These are phyloP conservation scores for Drosophila robusta DNA, from an alignment of 2,888 invertebrate genomes.

Conservation along the genomic window DNA sequence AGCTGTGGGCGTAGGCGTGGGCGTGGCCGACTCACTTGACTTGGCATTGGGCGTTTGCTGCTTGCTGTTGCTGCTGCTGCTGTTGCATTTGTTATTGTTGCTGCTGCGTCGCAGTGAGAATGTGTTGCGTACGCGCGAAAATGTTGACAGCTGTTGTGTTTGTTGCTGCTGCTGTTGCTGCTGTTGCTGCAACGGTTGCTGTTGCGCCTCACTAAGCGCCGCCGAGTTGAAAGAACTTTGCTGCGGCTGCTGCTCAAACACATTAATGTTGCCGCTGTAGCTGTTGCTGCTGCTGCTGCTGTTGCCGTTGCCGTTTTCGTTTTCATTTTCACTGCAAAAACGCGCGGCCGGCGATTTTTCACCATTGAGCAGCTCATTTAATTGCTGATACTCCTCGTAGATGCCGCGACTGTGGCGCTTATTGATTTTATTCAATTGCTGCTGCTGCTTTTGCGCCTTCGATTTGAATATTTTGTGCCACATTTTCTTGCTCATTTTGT, in stretches of 20 bases:
- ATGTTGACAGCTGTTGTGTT: slow-evolving; percentile 76
- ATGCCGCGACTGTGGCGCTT: slow-evolving; percentile 81
- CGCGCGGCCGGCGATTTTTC: slow-evolving; percentile 52
- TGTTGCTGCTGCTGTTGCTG: slow-evolving; percentile 47
- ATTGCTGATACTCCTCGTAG: slow-evolving; percentile 82
- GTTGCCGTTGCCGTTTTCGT: slow-evolving; percentile 27
- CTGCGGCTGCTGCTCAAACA: slow-evolving; percentile 70
- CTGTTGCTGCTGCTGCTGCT: slow-evolving; percentile 8
- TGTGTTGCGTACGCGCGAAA: slow-evolving; percentile 81
- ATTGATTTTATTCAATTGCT: slow-evolving; percentile 66
- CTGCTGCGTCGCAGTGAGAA: slow-evolving; percentile 66
- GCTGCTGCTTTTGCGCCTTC: slow-evolving; percentile 79
- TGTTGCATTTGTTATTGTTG: slow-evolving; percentile 45
- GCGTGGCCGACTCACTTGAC: slow-evolving; percentile 73
- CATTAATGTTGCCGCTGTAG: slow-evolving; percentile 59
- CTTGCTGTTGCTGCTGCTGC: slow-evolving; percentile 44
- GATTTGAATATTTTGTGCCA: slow-evolving; percentile 85
- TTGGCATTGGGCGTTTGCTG: slow-evolving; percentile 54
- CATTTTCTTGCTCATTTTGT: slow-evolving; percentile 84
- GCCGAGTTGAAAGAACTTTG: slow-evolving; percentile 76
- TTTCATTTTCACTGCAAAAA: slow-evolving; percentile 62
- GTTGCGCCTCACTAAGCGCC: slow-evolving; percentile 69
- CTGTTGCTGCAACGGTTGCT: slow-evolving; percentile 41
- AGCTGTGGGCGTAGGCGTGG: slow-evolving; percentile 34
- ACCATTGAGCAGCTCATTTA: slow-evolving; percentile 67